Conservation (phyloP, 2,888 invertebrate genomes). For the Diplazon laetatorius region DNA sequence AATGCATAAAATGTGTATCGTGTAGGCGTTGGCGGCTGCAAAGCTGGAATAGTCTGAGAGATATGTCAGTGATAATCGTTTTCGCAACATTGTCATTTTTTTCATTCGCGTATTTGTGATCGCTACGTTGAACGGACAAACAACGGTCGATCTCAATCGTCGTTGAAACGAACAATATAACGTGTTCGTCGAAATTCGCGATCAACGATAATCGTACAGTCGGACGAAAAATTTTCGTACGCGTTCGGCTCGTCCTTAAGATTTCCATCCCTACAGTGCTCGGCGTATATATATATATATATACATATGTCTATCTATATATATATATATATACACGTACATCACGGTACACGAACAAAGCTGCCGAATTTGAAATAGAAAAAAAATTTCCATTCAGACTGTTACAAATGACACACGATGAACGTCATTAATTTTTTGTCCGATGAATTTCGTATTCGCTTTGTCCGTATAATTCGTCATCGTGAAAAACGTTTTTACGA, state of each 20-base stretch:
- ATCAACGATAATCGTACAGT: slow-evolving; percentile 12
- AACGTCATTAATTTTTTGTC: background rate
- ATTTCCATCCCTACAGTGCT: slow-evolving; percentile 50
- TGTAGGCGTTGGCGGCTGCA: slow-evolving; percentile 80
- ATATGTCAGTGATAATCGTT: slow-evolving; percentile 64
- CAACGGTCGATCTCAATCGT: slow-evolving; percentile 3
- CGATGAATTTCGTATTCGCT: no score
- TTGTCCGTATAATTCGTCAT: no score
- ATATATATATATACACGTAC: no score
- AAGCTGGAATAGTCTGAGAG: slow-evolving; percentile 62
- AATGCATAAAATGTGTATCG: slow-evolving; percentile 80
- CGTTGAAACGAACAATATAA: background rate
- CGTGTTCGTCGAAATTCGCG: background rate
- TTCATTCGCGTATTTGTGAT: background rate
- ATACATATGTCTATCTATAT: slow-evolving; percentile 6
- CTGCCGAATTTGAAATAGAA: slow-evolving; percentile 3
- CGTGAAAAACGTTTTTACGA: no score
- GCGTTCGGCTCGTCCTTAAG: slow-evolving; percentile 42
- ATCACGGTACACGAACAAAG: no score
- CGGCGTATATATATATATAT: slow-evolving; percentile 12
- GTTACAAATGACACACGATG: slow-evolving; percentile 16
- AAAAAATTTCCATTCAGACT: no score
- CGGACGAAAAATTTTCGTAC: slow-evolving; percentile 23
- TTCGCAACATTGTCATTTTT: slow-evolving; percentile 41
- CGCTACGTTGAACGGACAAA: background rate